Base-by-base conservation (phyloP, 1,140 invertebrate genomes). In the Dysdera silvatica region DNA sequence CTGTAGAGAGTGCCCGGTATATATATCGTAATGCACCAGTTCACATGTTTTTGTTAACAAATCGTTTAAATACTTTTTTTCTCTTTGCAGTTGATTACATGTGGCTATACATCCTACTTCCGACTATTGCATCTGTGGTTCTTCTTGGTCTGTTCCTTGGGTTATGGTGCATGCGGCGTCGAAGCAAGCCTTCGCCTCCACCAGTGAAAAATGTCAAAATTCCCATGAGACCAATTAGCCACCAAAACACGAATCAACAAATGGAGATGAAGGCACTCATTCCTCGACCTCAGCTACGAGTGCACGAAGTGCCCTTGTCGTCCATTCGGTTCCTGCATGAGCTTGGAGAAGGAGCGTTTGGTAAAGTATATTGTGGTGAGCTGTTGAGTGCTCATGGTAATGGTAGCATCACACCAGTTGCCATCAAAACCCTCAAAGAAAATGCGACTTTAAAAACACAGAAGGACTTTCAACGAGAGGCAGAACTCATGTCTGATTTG, bases 311-410 rank as follows among this genome's bases (percentile, higher is more conserved):
- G 68, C 78, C 86, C 82, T 67, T 92, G 84, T 77, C 82, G 49
- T 87, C 89, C 72, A 86, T 96, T 0, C 81, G 87, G 63, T 95
- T 97, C 71, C 79, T 94, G 33, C 89, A 96, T 75, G 95, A 97
- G 76, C 77, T 98, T 4, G 94, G 94, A 40, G 93, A 97, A 80
- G 94, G 94, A 33, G 91, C 91, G 49, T 98, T 96, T 79, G 94
- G 94, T 80, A 90, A 94, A 80, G 89, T 92, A 0, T 95, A 91
- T 71, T 93, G 94, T 79, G 95, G 93, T 0, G 72, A 81, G 8
- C 83, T 87, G 53, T 7, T 66, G 8, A 58, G 57, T 12, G 26
- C 57, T 31, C 63, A 61, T 31, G 61, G 61, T 10, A 60, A 59
- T 41, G 57, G 62, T 8, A 56, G 43, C 28, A 18, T 53, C 20